phyloP scores from a whole-genome alignment of 1,140 invertebrate genomes.

The Euwallacea similis region DNA sequence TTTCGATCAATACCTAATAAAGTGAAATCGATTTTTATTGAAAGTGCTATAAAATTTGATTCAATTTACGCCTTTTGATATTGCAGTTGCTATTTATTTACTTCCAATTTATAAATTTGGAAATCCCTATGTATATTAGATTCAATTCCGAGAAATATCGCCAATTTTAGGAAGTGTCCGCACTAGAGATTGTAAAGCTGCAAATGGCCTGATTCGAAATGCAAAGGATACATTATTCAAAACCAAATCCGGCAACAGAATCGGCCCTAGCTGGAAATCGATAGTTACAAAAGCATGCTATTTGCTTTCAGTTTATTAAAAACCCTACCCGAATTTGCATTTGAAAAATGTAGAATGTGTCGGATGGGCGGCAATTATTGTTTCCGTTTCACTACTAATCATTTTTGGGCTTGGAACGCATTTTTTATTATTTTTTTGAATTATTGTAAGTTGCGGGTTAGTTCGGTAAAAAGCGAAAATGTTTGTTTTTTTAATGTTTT shows the following conservation, averaged over 20 bases:
- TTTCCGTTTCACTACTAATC: not conserved
- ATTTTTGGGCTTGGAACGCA: no score
- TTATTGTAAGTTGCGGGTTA: no score
- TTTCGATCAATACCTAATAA: no score
- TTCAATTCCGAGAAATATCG: no score
- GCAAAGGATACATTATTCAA: conserved; percentile 7
- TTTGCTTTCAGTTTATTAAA: conserved; percentile 3
- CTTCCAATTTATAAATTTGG: no score
- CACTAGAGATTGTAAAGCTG: not conserved
- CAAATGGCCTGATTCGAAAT: conserved; percentile 1
- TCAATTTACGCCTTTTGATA: not conserved
- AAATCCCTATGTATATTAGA: no score
- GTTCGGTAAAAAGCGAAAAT: no score
- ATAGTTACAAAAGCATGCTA: conserved; percentile 4
- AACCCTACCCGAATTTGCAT: not conserved
- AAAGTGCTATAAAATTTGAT: no score
- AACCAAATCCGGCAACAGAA: conserved; percentile 3
- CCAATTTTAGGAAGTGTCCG: not conserved
- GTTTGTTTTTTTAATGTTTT: no score
- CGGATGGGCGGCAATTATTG: not conserved
- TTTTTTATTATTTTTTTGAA: no score
- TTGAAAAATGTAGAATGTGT: not conserved
- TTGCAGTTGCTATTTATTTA: not conserved
- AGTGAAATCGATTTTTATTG: no score
- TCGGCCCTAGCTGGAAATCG: not conserved